A percentile compares a stretch with the other conserved stretches of the same genome.
These are phyloP conservation scores for Perca schrenkii DNA, from an alignment of 2,113 vertebrate species.

Conservation along the genomic window DNA sequence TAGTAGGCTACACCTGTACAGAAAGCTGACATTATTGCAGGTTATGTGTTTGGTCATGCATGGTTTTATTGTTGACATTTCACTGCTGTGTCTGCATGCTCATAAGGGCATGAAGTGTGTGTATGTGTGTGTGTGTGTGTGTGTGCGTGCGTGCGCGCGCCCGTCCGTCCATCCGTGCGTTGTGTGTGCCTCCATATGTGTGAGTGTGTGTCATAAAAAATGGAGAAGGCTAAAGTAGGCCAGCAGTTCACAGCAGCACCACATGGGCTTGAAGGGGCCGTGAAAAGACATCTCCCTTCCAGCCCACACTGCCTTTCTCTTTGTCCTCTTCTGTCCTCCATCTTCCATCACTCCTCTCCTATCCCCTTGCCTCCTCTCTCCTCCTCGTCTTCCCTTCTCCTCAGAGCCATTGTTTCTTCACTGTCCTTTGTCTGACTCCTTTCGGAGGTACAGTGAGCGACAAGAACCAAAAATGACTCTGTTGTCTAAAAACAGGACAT, in stretches of 20 bases:
- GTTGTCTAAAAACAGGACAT: not conserved
- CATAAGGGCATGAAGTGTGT: not conserved
- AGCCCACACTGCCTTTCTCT: not conserved
- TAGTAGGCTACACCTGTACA: not conserved
- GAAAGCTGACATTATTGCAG: not conserved
- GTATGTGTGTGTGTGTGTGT: constrained; percentile 20
- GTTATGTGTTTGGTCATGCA: not conserved
- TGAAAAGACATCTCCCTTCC: constrained; percentile 5
- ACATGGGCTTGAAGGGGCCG: constrained; percentile 29
- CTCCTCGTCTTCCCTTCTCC: not conserved
- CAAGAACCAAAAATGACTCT: not conserved
- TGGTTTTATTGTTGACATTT: constrained; percentile 30
- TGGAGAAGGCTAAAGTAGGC: constrained; percentile 72
- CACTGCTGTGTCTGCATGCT: constrained; percentile 22
- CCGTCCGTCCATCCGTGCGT: not conserved
- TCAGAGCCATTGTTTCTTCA: not conserved
- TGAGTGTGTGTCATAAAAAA: constrained; percentile 68
- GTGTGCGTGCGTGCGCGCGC: not conserved
- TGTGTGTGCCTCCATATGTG: not conserved
- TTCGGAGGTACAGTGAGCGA: not conserved
- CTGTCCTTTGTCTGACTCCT: constrained; percentile 3
- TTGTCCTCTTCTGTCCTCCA: not conserved
- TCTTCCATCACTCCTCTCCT: not conserved
- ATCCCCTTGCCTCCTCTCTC: not conserved
- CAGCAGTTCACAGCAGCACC: constrained; percentile 60